These are phyloP conservation scores for Seira ritae DNA, from an alignment of 2,888 invertebrate species.

Conservation along the genomic window DNA sequence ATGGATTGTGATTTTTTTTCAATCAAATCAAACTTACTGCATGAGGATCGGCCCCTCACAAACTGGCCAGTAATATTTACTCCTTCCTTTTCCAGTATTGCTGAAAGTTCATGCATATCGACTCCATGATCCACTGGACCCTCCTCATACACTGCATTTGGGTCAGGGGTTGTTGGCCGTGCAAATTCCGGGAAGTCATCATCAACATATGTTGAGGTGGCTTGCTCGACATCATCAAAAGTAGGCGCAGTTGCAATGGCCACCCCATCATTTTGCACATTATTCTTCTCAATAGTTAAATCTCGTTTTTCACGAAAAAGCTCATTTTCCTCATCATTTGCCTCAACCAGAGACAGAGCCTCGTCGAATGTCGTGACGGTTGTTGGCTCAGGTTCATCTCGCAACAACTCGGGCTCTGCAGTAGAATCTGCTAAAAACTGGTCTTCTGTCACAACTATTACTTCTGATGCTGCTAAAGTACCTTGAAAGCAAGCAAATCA, in stretches of 20 bases:
- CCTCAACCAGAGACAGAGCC: not conserved
- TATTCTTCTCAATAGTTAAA: conserved; percentile 31
- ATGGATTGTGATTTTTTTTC: not conserved
- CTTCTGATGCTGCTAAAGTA: not conserved
- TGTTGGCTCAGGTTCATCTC: too few species aligned
- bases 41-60: conserved; percentile 60
- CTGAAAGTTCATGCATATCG: conserved; percentile 44
- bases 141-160: conserved; percentile 41
- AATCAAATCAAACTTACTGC: conserved; percentile 56
- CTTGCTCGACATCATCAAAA: not conserved
- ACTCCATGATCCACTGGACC: conserved; percentile 17
- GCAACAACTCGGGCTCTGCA: too few species aligned
- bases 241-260: not conserved
- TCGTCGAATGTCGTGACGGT: not conserved
- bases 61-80: conserved; percentile 50
- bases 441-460: conserved; percentile 46
- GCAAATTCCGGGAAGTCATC: conserved; percentile 53
- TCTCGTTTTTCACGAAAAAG: conserved; percentile 57
- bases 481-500: too few species aligned
- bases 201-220: conserved; percentile 14
- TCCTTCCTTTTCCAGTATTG: conserved; percentile 35
- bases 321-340: conserved; percentile 65
- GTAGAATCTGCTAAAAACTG: conserved; percentile 39
- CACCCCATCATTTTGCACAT: not conserved
- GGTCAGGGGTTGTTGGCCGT: conserved; percentile 67